These are phyloP conservation scores for Cephalophus harveyi DNA, from an alignment of 2,113 vertebrate species.

Conservation along the genomic window DNA sequence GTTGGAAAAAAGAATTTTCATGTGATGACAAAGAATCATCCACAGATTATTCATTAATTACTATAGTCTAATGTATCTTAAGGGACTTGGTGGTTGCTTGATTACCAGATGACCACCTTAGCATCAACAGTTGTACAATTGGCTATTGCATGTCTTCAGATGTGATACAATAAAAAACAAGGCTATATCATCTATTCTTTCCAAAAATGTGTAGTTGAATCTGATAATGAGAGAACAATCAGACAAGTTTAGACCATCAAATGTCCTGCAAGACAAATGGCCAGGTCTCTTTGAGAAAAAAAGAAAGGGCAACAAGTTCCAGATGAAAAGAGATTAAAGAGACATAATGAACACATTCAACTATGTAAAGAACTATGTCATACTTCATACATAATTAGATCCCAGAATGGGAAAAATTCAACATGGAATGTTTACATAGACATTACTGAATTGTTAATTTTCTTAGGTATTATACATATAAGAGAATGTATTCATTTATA, in stretches of 20 bases:
- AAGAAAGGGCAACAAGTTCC: neutral
- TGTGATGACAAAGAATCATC: neutral
- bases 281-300: neutral
- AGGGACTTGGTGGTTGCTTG: neutral
- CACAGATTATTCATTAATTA: neutral
- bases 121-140: neutral
- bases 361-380: neutral
- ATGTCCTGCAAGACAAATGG: neutral
- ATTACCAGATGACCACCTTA: neutral
- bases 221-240: neutral
- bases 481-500: neutral
- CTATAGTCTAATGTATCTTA: neutral
- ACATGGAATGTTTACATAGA: neutral
- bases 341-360: neutral
- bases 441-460: neutral
- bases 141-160: neutral
- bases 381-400: neutral
- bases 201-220: neutral
- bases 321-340: neutral
- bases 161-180: neutral
- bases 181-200: neutral
- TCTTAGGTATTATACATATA: neutral
- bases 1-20: neutral
- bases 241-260: neutral
- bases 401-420: neutral